These are phyloP conservation scores for Platerodrilus igneus DNA, from an alignment of 2,888 invertebrate genomes.

Conservation along the genomic window DNA sequence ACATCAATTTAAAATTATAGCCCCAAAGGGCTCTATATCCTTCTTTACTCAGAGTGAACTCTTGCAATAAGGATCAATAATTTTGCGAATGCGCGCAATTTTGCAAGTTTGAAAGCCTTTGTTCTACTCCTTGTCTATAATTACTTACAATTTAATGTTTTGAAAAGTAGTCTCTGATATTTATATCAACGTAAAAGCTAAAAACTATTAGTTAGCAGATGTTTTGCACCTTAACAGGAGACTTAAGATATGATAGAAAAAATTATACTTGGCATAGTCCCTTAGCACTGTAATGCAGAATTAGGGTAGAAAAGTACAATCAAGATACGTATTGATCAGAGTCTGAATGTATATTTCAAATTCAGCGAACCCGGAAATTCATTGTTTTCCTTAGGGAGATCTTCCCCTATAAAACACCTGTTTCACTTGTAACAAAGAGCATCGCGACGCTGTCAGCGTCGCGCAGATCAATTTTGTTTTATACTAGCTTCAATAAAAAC, in stretches of 20 bases:
- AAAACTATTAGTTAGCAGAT: too few species aligned
- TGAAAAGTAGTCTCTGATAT: too few species aligned
- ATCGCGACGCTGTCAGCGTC: constrained; percentile 37
- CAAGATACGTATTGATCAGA: background rate
- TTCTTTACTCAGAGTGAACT: too few species aligned
- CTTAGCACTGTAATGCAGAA: background rate
- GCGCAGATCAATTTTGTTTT: constrained; percentile 35
- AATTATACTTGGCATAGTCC: background rate
- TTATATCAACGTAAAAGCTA: too few species aligned
- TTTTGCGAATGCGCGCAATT: too few species aligned
- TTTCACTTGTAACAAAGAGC: constrained; percentile 36
- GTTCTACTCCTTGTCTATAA: too few species aligned
- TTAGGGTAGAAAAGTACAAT: background rate
- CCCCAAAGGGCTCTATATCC: too few species aligned
- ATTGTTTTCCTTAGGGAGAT: constrained; percentile 9
- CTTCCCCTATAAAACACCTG: constrained; percentile 36
- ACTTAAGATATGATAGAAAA: background rate
- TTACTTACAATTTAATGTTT: too few species aligned
- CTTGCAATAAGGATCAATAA: too few species aligned
- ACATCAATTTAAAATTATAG: too few species aligned
- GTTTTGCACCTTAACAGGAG: background rate
- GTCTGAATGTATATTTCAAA: background rate
- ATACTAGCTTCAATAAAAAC: constrained; percentile 25
- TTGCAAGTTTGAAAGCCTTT: too few species aligned
- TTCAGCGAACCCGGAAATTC: constrained; percentile 15